Base-by-base conservation (phyloP, 2,113 vertebrate genomes). In the Pterophyllum scalare region DNA sequence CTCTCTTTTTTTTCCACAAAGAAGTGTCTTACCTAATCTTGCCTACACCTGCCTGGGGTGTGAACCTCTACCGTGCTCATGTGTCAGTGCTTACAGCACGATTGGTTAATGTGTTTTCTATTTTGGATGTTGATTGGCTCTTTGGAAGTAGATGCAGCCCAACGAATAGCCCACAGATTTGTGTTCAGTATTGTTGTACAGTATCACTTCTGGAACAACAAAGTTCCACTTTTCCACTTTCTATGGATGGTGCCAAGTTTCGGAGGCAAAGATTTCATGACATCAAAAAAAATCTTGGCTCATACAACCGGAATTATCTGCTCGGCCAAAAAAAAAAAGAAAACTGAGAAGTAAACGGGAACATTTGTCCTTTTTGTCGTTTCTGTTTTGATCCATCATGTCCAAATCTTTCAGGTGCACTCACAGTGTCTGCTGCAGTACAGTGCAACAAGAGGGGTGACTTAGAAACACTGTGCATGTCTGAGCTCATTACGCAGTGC, bases 381-480 rank as follows among this genome's bases (percentile, higher is more conserved):
- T 79, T 82, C 24, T 65, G 72, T 78, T 81, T 74, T 5, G 9
- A 74, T 74, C 72, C 82, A 67, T 83, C 40, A 67, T 74, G 59
- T 76, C 72, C 7, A 70, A 87, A 81, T 80, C 79, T 89, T 81
- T 82, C 88, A 77, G 26, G 22, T 88, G 83, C 87, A 70, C 79
- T 84, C 59, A 54, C 87, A 75, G 81, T 82, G 64, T 85, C 74
- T 78, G 80, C 85, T 81, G 74, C 77, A 77, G 75, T 67, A 75
- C 79, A 75, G 75, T 22, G 20, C 54, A 79, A 77, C 57, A 74
- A 62, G 14, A 77, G 80, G 86, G 74, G 54, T 65, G 64, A 83
- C 49, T 80, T 75, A 61, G 81, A 59, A 89, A 88, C 79, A 80
- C 87, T 89, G 77, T 86, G 87, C 84, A 85, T 80, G 78, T 87